Conservation (phyloP, 2,888 invertebrate genomes). For the Microctonus brassicae region DNA sequence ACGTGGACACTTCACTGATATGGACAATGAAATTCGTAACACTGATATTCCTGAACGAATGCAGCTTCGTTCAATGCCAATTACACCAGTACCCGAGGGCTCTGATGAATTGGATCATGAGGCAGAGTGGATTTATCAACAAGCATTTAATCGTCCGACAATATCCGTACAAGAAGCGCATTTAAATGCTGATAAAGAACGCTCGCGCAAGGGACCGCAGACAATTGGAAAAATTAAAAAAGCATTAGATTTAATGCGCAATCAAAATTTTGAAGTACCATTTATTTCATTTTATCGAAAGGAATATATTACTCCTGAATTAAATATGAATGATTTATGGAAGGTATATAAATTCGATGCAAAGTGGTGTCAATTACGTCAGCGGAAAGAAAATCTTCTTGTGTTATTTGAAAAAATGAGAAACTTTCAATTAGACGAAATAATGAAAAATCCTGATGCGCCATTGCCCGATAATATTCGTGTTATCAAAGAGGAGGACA, state of each 20-base stretch:
- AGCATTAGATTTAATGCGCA: slow-evolving; percentile 95
- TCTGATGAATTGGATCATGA: slow-evolving; percentile 93
- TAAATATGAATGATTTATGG: slow-evolving; percentile 97
- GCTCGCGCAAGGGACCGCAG: slow-evolving; percentile 76
- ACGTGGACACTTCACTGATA: slow-evolving; percentile 94
- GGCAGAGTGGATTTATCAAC: slow-evolving; percentile 97
- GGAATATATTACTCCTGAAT: slow-evolving; percentile 95
- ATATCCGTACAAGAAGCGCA: slow-evolving; percentile 84
- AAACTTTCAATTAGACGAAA: slow-evolving; percentile 86
- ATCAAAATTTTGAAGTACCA: slow-evolving; percentile 95
- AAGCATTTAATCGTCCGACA: slow-evolving; percentile 88
- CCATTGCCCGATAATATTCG: slow-evolving; percentile 87
- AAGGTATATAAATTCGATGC: slow-evolving; percentile 96
- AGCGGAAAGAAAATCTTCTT: slow-evolving; percentile 85
- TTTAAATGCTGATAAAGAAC: slow-evolving; percentile 71
- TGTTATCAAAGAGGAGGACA: slow-evolving; percentile 87
- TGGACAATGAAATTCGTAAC: slow-evolving; percentile 91
- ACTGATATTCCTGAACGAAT: slow-evolving; percentile 93
- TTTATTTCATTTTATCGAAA: slow-evolving; percentile 99
- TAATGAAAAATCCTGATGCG: slow-evolving; percentile 86
- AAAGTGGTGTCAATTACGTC: slow-evolving; percentile 92
- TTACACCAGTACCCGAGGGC: slow-evolving; percentile 85
- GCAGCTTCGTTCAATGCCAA: slow-evolving; percentile 90
- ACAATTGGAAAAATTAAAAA: slow-evolving; percentile 92
- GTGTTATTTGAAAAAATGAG: slow-evolving; percentile 92